Evolutionary conservation across 2,113 vertebrate genomes (phyloP).

Genomic region (Cyprinodon variegatus): DNA sequence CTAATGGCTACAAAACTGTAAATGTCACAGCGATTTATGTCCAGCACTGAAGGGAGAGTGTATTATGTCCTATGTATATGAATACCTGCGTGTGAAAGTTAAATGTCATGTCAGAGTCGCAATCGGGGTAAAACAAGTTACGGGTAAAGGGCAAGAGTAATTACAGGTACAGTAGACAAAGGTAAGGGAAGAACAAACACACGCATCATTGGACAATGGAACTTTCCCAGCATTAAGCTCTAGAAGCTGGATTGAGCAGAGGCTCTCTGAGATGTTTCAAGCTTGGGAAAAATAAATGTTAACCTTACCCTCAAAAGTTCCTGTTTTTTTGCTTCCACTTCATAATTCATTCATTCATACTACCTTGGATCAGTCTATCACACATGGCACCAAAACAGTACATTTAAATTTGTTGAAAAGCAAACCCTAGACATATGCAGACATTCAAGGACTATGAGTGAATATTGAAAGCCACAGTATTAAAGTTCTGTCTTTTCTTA

Average conservation of each 20-base stretch:
- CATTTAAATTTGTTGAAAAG: background rate
- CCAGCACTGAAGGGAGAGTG: slow-evolving; percentile 24
- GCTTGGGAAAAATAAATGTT: background rate
- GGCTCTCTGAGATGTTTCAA: background rate
- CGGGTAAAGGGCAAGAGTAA: slow-evolving; percentile 30
- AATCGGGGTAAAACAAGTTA: slow-evolving; percentile 49
- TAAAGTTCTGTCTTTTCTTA: too few relatives aligned
- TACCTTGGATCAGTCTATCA: background rate
- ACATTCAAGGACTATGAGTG: background rate
- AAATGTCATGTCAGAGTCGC: slow-evolving; percentile 50
- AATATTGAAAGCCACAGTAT: background rate
- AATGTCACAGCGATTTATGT: slow-evolving; percentile 78
- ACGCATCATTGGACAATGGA: background rate
- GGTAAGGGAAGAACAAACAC: background rate
- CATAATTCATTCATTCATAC: background rate
- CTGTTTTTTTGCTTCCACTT: background rate
- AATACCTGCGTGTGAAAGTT: slow-evolving; percentile 12
- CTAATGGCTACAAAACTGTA: slow-evolving; percentile 75
- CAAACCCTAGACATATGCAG: background rate
- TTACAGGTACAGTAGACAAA: slow-evolving; percentile 1
- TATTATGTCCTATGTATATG: slow-evolving; percentile 18
- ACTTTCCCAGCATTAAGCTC: background rate
- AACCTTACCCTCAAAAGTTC: background rate
- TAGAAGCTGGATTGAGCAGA: background rate
- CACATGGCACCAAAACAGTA: background rate